Evolutionary conservation across 2,888 invertebrate species (phyloP).

Genomic region (Chaitophorus viminalis): DNA sequence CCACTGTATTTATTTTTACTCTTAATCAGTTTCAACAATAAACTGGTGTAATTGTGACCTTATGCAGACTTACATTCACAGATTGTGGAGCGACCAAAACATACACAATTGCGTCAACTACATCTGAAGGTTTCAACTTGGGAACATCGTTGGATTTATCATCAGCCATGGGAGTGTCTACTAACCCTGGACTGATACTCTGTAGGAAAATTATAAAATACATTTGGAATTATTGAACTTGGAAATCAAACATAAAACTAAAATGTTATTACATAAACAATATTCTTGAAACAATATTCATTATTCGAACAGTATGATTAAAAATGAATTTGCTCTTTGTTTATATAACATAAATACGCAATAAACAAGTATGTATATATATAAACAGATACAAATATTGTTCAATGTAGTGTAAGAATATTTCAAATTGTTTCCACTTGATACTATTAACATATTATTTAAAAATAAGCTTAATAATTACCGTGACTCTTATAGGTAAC

Average conservation of each 20-base stretch:
- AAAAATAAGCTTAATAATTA: neutral
- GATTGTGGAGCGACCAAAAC: neutral
- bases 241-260: neutral
- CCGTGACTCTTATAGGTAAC: slow-evolving; percentile 15
- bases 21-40: neutral
- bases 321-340: neutral
- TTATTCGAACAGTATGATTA: no score
- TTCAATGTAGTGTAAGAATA: no score
- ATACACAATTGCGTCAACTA: slow-evolving; percentile 28
- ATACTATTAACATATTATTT: neutral
- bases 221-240: neutral
- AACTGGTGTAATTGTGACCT: neutral
- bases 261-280: neutral
- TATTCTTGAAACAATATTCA: no score
- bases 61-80: slow-evolving; percentile 14
- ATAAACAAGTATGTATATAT: no score
- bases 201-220: neutral
- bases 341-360: neutral
- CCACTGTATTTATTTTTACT: neutral
- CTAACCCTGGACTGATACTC: slow-evolving; percentile 49
- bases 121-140: neutral
- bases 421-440: no score
- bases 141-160: no score
- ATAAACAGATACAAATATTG: neutral
- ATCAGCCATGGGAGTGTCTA: slow-evolving; percentile 18